phyloP scores from a whole-genome alignment of 1,140 invertebrate species.

The Drosophila persimilis region DNA sequence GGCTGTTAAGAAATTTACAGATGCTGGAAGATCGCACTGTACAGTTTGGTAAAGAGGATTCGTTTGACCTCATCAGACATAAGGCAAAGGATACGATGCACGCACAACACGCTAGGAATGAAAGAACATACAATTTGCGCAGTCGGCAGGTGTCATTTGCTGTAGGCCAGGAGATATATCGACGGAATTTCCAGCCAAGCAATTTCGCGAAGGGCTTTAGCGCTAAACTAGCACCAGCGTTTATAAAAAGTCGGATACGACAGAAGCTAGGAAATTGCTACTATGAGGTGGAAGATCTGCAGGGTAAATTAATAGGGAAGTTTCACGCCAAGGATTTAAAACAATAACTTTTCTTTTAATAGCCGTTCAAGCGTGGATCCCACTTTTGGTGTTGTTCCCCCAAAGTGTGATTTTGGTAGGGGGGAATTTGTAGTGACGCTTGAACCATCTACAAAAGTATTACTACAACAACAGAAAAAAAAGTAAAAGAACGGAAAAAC shows the following conservation, averaged over 20 bases:
- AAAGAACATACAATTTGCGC: neutral
- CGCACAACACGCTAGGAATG: neutral
- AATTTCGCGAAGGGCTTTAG: neutral
- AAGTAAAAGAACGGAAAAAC: no score
- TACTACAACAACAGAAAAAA: no score
- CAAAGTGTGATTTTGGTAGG: neutral
- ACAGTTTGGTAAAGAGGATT: neutral
- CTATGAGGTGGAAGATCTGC: neutral
- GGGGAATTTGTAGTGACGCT: neutral
- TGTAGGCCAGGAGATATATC: neutral
- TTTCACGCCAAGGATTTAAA: neutral
- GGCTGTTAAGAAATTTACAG: neutral
- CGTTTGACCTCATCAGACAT: neutral
- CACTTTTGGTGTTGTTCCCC: neutral
- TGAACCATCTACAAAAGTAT: neutral
- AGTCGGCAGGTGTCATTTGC: neutral
- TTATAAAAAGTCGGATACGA: neutral
- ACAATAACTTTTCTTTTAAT: neutral
- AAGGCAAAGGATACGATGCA: neutral
- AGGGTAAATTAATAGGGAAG: neutral
- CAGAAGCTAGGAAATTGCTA: neutral
- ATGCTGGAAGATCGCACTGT: neutral
- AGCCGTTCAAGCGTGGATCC: neutral
- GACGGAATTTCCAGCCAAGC: neutral
- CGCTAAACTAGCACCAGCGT: neutral